Base-by-base conservation (phyloP, 64 coral and sea anemone species). In the Montipora cactus region DNA sequence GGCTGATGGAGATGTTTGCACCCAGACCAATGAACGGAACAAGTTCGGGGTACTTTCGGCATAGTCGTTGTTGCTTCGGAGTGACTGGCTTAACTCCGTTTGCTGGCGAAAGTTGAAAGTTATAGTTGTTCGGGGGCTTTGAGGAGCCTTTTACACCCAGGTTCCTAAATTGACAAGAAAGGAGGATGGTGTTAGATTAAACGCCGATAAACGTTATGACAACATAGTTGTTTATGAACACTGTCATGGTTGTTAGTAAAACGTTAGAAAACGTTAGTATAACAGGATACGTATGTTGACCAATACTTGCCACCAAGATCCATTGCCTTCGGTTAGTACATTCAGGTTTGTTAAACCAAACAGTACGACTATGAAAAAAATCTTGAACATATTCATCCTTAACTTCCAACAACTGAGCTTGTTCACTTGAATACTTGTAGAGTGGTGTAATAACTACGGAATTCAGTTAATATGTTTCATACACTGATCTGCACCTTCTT, bases 51-150 rank as follows among this genome's bases (percentile, higher is more conserved):
- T 96, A 88, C 77, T 87, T 92, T 19, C 89, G 64, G 67, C 88
- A 99, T 45, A 99, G 59, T 11, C 93, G 81, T 50, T 90, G 88
- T 51, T 97, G 96, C 57, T 87, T 92, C 28, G 94, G 96, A 0
- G 96, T 97, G 9, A 97, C 57, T 14, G 96, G 93, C 70, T 83
- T 90, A 3, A 97, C 93, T 74, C 91, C 89, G 77, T 97, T 97
- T 0, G 96, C 91, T 11, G 96, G 96, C 4, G 96, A 95, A 1
- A 97, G 90, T 20, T 97, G 96, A 50, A 97, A 92, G 22, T 97
- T 97, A 37, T 92, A 93, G 74, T 97, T 86, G 13, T 88, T 62
- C 23, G 89, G 64, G 59, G 72, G 85, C 81, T 81, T 90, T 77
- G 53, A 89, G 20, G 61, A 94, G 70, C 47, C 90, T 88, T 45